Conservation (phyloP, 2,888 invertebrate genomes). For the Euzetes globulus region DNA sequence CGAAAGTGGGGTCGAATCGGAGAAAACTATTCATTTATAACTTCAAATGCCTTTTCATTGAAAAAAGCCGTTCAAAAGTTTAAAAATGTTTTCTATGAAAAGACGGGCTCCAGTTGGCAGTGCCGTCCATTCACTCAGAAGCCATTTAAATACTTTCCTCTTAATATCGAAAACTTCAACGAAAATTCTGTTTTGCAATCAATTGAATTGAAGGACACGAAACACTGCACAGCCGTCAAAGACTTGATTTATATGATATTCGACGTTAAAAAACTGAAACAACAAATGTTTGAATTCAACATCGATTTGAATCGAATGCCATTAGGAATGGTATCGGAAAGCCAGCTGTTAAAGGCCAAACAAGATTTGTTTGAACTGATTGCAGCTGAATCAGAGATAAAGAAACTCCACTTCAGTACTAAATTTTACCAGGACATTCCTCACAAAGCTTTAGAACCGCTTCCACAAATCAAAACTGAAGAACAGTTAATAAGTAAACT, state of each 20-base stretch:
- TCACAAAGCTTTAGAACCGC: constrained; percentile 84
- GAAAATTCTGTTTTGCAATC: too few species aligned
- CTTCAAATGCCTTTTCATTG: too few species aligned
- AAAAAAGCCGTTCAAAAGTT: too few species aligned
- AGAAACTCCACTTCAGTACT: constrained; percentile 86
- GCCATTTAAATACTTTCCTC: too few species aligned
- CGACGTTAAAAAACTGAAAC: constrained; percentile 83
- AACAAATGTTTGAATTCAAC: constrained; percentile 86
- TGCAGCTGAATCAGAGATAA: constrained; percentile 47
- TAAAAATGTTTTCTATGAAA: too few species aligned
- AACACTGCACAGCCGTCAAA: constrained; percentile 75
- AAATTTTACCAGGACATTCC: constrained; percentile 91
- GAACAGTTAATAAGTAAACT: constrained; percentile 64
- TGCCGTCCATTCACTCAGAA: too few species aligned
- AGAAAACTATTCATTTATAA: too few species aligned
- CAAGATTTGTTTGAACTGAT: constrained; percentile 46
- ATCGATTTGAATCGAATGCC: constrained; percentile 97
- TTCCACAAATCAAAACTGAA: constrained; percentile 67
- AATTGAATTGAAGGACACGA: too few species aligned
- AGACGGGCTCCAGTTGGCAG: too few species aligned
- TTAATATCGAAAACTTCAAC: too few species aligned
- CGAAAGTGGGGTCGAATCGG: too few species aligned
- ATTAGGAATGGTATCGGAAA: constrained; percentile 83
- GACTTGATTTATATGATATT: constrained; percentile 76
- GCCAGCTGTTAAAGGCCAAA: constrained; percentile 80